Base-by-base conservation (phyloP, 2,113 vertebrate genomes). In the Upupa epops region DNA sequence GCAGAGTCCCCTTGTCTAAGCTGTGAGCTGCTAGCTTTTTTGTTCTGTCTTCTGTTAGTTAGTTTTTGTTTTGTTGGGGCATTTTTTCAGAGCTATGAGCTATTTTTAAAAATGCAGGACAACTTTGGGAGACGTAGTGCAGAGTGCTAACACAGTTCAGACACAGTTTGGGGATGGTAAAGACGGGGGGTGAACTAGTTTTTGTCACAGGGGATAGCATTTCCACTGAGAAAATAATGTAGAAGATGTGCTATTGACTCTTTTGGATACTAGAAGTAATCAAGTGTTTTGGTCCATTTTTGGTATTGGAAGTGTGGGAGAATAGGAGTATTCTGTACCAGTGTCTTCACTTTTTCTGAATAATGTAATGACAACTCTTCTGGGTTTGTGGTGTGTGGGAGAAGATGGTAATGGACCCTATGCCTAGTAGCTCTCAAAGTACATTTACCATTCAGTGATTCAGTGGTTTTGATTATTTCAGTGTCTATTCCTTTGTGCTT, bases 401-500 rank as follows among this genome's bases (percentile, higher is more conserved):
- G 48, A 82, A 60, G 71, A 22, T 19, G 8, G 8, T 49, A 24
- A 64, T 40, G 4, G 34, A 17, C 55, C 42, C n/a, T 82, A 88
- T 6, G 37, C 15, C 36, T 48, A 17, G 59, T 80, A 89, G 31
- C 58, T 60, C 63, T 83, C 46, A 36, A 91, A 86, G 52, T 88
- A 28, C 36, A 58, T 18, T 79, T 93, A 32, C 25, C 71, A 54
- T 89, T 26, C 25, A 51, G 22, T 51, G 24, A 40, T 32, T 86
- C 24, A 40, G 29, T 63, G 37, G 16, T 80, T 95, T 86, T 79
- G 11, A 54, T 69, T 75, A 59, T 93, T 96, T 92, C 58, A 83
- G 58, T 93, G 52, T 68, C 52, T 83, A 4, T 86, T 94, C 61
- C 42, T 49, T 52, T 25, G 5, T 51, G 32, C 70, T 90, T 86